Base-by-base conservation (phyloP, 2,888 invertebrate species). In the Leucoma salicis region DNA sequence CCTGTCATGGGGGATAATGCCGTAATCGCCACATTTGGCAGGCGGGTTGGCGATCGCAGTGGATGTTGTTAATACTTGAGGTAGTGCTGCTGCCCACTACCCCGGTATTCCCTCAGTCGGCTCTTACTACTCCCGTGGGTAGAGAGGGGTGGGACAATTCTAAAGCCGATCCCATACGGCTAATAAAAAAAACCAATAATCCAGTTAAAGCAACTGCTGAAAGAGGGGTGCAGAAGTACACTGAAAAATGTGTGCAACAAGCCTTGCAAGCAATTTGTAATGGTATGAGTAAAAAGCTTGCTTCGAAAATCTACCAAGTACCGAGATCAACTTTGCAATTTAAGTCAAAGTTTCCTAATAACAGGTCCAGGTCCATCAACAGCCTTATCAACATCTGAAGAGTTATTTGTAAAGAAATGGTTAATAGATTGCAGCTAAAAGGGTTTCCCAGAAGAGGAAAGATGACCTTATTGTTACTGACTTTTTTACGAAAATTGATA, bases 281-380 rank as follows among this genome's bases (percentile, higher is more conserved):
- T n/a, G 35, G 14, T 6, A 35, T n/a, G 25, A 35, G 35, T 7
- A 25, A 35, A 14, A 35, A 35, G 11, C 15, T 35, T n/a, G 35
- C 12, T 7, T 25, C 27, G 11, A 35, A 35, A 15, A 27, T 15
- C 3, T 27, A n/a, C 27, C 24, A 35, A 14, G 14, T 35, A 7
- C 35, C 35, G 2, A n/a, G 35, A 14, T 14, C 35, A 11, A 35
- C 35, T 15, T 15, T 35, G 12, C 35, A 35, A 14, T 35, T 11
- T 35, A 27, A 15, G 7, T n/a, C n/a, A n/a, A n/a, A n/a, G n/a
- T 21, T 21, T 21, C 21, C 21, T 21, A 21, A 21, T 21, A 21
- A 21, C 16, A 15, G 3, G 11, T n/a, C 31, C 31, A 16, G 25
- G 34, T 5, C 25, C 24, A 10, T 14, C 34, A 6, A n/a, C n/a